These are phyloP conservation scores for Thereva nobilitata DNA, from an alignment of 2,888 invertebrate species.

Conservation along the genomic window DNA sequence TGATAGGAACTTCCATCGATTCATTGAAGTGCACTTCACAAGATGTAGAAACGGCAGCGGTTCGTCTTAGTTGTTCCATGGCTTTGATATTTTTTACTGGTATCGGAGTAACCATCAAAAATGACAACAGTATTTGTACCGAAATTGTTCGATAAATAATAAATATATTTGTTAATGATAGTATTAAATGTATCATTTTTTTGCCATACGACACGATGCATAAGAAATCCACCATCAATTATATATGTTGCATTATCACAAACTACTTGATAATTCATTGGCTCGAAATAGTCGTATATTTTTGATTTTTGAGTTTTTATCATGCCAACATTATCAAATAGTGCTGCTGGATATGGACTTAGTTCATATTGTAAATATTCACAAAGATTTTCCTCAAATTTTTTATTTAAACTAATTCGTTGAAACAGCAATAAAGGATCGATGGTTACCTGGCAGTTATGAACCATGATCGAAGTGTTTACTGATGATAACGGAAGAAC, in stretches of 20 bases:
- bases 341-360: slow-evolving; percentile 40
- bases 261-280: not conserved
- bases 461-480: slow-evolving; percentile 41
- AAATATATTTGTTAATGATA: slow-evolving; percentile 46
- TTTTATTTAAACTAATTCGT: slow-evolving; percentile 43
- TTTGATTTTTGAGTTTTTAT: slow-evolving; percentile 39
- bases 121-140: slow-evolving; percentile 44
- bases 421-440: slow-evolving; percentile 41
- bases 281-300: slow-evolving; percentile 29
- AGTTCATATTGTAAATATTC: slow-evolving; percentile 42
- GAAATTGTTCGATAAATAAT: slow-evolving; percentile 45
- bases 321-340: slow-evolving; percentile 44
- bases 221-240: slow-evolving; percentile 43
- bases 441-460: slow-evolving; percentile 38
- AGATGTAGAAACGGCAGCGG: too few species aligned
- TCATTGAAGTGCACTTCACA: too few species aligned
- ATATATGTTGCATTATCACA: slow-evolving; percentile 37
- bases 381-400: slow-evolving; percentile 41
- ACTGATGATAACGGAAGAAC: slow-evolving; percentile 42
- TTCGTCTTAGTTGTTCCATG: too few species aligned
- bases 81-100: slow-evolving; percentile 5
- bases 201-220: slow-evolving; percentile 44
- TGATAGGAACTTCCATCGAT: too few species aligned
- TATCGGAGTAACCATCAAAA: slow-evolving; percentile 42
- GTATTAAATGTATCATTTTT: slow-evolving; percentile 42